Conservation (phyloP, 2,888 invertebrate species). For the Cheilosia variabilis region DNA sequence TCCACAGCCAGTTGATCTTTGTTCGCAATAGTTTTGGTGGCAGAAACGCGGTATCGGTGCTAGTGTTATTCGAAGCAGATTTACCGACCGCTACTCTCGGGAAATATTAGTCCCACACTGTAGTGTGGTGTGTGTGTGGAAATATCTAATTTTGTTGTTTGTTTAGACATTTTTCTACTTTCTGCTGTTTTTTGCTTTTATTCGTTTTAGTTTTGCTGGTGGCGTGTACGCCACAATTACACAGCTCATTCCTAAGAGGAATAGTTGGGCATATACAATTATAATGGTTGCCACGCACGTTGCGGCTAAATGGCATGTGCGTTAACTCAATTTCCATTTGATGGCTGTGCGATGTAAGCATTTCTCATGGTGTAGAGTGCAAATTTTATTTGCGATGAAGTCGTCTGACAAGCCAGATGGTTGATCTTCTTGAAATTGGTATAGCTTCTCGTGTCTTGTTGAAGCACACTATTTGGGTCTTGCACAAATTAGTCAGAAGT, state of each 20-base stretch:
- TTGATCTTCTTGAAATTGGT: constrained; percentile 37
- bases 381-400: constrained; percentile 19
- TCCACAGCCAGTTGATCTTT: constrained; percentile 4
- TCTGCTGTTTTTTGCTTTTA: too few relatives aligned
- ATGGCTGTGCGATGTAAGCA: constrained; percentile 37
- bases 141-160: constrained; percentile 48
- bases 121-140: constrained; percentile 1
- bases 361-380: constrained; percentile 24
- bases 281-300: constrained; percentile 46
- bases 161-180: constrained; percentile 9
- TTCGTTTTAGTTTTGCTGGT: background rate
- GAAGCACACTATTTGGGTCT: background rate
- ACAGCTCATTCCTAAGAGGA: constrained; percentile 54
- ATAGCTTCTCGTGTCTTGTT: too few relatives aligned
- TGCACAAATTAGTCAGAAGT: too few relatives aligned
- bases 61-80: constrained; percentile 22
- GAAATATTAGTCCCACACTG: constrained; percentile 22
- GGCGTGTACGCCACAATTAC: constrained; percentile 53
- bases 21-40: constrained; percentile 9
- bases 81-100: constrained; percentile 2
- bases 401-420: background rate
- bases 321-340: constrained; percentile 53
- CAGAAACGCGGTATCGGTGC: background rate
- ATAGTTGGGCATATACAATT: constrained; percentile 44
- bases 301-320: constrained; percentile 57